Conservation (phyloP, 2,888 invertebrate species). For the Dendrolimus houi region DNA sequence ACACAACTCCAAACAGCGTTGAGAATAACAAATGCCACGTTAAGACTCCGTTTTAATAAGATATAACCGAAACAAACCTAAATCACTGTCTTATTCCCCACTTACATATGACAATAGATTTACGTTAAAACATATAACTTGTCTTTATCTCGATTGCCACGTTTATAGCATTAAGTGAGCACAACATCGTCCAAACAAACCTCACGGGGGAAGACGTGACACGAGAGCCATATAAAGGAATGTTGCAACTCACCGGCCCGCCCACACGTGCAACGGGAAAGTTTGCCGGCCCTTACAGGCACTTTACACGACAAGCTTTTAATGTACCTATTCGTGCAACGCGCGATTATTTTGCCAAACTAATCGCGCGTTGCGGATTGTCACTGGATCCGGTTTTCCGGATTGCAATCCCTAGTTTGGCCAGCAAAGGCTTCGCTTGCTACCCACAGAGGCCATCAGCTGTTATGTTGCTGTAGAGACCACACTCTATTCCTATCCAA, state of each 20-base stretch:
- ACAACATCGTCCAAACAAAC: background rate
- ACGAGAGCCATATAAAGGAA: conserved; percentile 11
- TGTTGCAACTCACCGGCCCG: conserved; percentile 15
- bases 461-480: too few relatives aligned
- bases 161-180: background rate
- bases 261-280: conserved; percentile 15
- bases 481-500: too few relatives aligned
- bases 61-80: background rate
- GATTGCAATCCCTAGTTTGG: too few relatives aligned
- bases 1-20: too few relatives aligned
- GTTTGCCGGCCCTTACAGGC: background rate
- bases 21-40: too few relatives aligned
- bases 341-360: too few relatives aligned
- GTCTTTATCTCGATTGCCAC: background rate
- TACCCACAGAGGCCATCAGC: too few relatives aligned
- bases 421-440: too few relatives aligned
- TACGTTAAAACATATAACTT: background rate
- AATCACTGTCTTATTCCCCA: background rate
- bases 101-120: background rate
- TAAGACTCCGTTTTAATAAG: too few relatives aligned
- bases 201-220: conserved; percentile 11
- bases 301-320: background rate
- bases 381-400: too few relatives aligned
- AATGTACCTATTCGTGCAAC: too few relatives aligned
- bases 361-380: too few relatives aligned